phyloP scores from a whole-genome alignment of 2,113 vertebrate genomes.

The Sinocyclocheilus rhinocerous region DNA sequence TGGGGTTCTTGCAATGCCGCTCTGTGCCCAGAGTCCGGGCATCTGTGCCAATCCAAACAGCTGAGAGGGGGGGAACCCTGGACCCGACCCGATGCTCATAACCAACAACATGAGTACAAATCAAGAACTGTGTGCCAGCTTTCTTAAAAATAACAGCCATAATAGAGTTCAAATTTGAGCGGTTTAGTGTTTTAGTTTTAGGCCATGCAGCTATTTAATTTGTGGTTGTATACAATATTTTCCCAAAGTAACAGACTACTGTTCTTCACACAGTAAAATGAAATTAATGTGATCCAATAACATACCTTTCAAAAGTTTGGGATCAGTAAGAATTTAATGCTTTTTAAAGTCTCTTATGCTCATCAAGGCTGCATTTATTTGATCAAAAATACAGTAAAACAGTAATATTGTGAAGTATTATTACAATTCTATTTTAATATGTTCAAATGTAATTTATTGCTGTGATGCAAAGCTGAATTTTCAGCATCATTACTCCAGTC shows the following conservation, averaged over 20 bases:
- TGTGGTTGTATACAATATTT: constrained; percentile 5
- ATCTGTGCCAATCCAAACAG: constrained; percentile 72
- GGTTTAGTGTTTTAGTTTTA: constrained; percentile 6
- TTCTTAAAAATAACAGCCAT: constrained; percentile 44
- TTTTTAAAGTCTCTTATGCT: no score
- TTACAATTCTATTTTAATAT: no score
- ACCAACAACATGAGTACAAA: constrained; percentile 29
- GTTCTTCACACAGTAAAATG: constrained; percentile 33
- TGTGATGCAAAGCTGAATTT: no score
- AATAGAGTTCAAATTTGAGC: constrained; percentile 9
- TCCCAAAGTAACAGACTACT: constrained; percentile 22
- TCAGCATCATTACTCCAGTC: no score
- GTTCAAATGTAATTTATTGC: no score
- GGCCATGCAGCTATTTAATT: constrained; percentile 16
- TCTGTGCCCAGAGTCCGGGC: constrained; percentile 59
- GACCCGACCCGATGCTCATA: constrained; percentile 66
- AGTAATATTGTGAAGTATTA: no score
- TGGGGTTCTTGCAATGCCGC: constrained; percentile 62
- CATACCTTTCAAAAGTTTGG: no score
- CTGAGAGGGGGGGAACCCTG: constrained; percentile 70
- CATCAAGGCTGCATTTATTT: no score
- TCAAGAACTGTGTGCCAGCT: constrained; percentile 22
- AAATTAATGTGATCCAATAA: background rate
- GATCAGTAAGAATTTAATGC: no score
- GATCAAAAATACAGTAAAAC: no score